Base-by-base conservation (phyloP, 2,797 vertebrate genomes). In the Hydrolagus colliei region DNA sequence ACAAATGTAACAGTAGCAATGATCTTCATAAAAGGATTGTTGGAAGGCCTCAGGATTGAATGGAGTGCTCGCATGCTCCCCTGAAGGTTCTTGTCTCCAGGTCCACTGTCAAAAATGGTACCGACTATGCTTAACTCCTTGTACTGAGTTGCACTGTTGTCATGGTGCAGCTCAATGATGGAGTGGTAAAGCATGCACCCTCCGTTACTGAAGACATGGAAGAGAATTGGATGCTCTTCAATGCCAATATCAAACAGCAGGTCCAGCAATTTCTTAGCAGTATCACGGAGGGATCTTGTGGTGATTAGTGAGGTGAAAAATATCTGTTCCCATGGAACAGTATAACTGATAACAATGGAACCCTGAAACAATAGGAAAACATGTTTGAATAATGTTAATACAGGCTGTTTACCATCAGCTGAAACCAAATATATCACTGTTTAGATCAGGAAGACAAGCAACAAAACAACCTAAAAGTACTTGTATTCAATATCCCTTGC, bases 151-250 rank as follows among this genome's bases (percentile, higher is more conserved):
- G 96, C 93, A 76, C 87, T 93, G 86, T 93, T 93, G 86, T 71
- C 75, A 12, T 9, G 27, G 2, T 98, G 87, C 1, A 94, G 92
- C 90, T 98, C 96, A 0, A 95, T 85, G 13, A 98, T 87, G 52
- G 98, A 98, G 7, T 97, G 96, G 91, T 99, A 99, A 4, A 99
- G 91, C 97, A 99, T 98, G 93, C 93, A 95, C 20, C 98, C 98
- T 0, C 95, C 97, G 0, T 99, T 99, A 89, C 98, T 99, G 90
- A 99, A 99, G 2, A 97, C 89, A 0, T 99, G 98, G 88, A 98
- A 98, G 87, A 98, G 92, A 86, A 99, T 85, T 0, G 97, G 97
- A 85, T 95, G 96, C 91, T 94, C 94, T 87, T 97, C 96, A 87
- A 99, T 89, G 41, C 96, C 94, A 5, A 97, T 95, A 88, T 97